Evolutionary conservation across 37 sponge, comb jelly and placozoan genomes (phyloP).

Genomic region (Bolinopsis microptera): DNA sequence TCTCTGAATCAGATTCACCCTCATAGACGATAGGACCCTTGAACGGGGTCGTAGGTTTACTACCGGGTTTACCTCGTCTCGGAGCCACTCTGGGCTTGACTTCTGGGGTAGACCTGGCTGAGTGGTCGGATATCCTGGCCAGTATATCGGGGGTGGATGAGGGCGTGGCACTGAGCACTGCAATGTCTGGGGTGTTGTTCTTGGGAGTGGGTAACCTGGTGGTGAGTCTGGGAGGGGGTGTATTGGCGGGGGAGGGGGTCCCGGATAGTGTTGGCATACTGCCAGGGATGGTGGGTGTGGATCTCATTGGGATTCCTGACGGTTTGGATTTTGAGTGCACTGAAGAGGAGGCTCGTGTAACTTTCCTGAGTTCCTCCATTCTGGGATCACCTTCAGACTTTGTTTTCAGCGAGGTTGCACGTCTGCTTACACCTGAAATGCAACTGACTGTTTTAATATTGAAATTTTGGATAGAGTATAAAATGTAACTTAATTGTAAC

Average conservation of each 20-base stretch:
- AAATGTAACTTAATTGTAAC: too few species aligned
- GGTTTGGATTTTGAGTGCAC: conserved; percentile 38
- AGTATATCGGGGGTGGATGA: background rate
- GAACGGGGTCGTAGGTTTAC: background rate
- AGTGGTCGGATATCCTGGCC: background rate
- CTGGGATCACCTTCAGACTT: conserved; percentile 15
- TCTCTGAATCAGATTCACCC: conserved; percentile 23
- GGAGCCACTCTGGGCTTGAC: background rate
- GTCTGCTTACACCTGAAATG: background rate
- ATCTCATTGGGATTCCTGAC: background rate
- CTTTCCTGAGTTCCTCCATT: conserved; percentile 57
- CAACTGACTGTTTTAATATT: background rate
- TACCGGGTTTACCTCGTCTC: background rate
- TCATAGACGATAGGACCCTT: conserved; percentile 33
- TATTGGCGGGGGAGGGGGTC: conserved; percentile 34
- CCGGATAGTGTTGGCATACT: background rate
- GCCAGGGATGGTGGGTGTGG: background rate
- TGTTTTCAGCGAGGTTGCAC: conserved; percentile 46
- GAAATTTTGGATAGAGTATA: too few species aligned
- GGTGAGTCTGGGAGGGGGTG: background rate
- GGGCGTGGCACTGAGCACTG: background rate
- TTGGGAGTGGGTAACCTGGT: background rate
- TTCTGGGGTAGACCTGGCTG: background rate
- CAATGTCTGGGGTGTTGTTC: background rate
- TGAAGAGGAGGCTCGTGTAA: conserved; percentile 46